Evolutionary conservation across 2,797 vertebrate genomes (phyloP), one percentile per base, ranked within the genome.

Genomic region (Rhyacichthys aspro): DNA sequence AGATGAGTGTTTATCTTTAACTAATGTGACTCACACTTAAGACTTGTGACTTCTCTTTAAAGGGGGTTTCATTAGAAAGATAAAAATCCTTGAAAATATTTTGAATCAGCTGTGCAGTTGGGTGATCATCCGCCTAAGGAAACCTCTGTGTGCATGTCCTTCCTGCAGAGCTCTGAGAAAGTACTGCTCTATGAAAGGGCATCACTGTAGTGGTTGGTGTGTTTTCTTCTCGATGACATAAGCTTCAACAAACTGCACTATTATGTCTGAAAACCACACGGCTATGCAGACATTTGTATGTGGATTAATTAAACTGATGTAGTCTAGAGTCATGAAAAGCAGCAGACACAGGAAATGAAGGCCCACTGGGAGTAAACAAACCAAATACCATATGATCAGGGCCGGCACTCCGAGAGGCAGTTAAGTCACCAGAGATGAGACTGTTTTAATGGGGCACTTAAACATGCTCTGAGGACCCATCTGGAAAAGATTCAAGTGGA

Each of bases 291-390:
- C 56, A 55, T 75, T 28, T 70, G 16, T 43, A 69, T 55, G 48
- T 46, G 66, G 59, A 76, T 86, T 73, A 86, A 86, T 83, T 77
- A 77, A 84, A 84, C 54, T 67, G 57, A 71, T 75, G 68, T 64
- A 34, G 23, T 54, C 49, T 33, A 41, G 66, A 72, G 56, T 58
- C 15, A 8, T 64, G 72, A 67, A 72, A 80, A 83, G 57, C 59
- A 67, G 70, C 74, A 84, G 78, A 85, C 82, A 79, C 86, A 90
- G 89, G 90, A 91, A 91, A 90, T 90, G 67, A 90, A 88, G 67
- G 57, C 72, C 79, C 76, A 72, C 65, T 43, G 61, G 72, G 81
- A 88, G 83, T 77, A 89, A 90, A 90, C 84, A 89, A 90, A 88
- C 79, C 89, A 72, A 86, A 89, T 84, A 88, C 84, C 85, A 86